Percentiles rank a stretch among this genome's conserved stretches.
Evolutionary conservation across 1,140 invertebrate genomes (phyloP).

Genomic region (Trichogramma pretiosum): DNA sequence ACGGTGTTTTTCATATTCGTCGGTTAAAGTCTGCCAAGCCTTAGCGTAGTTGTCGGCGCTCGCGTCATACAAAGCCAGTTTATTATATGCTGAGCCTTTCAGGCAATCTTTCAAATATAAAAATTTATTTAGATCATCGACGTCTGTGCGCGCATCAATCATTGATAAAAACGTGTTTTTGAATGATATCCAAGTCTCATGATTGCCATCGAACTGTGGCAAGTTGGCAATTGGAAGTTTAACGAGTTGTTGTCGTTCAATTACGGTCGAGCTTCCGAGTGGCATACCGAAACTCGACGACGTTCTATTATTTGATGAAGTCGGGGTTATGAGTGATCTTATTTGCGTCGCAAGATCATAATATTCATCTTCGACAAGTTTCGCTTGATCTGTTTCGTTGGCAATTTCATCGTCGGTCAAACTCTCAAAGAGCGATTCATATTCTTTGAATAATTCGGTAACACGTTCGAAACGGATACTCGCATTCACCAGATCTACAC

Average conservation of each 20-base stretch:
- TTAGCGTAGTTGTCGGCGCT: constrained; percentile 21
- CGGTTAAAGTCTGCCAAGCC: constrained; percentile 19
- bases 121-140: constrained; percentile 20
- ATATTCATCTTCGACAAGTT: too few species aligned
- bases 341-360: too few species aligned
- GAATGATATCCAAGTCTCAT: constrained; percentile 7
- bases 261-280: not conserved
- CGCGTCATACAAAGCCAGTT: constrained; percentile 9
- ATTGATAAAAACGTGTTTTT: constrained; percentile 13
- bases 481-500: too few species aligned
- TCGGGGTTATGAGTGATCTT: too few species aligned
- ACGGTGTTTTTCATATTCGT: constrained; percentile 19
- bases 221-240: not conserved
- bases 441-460: too few species aligned
- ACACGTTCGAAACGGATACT: too few species aligned
- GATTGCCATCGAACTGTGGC: not conserved
- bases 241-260: not conserved
- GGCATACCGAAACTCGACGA: too few species aligned
- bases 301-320: too few species aligned
- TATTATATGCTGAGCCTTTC: constrained; percentile 17
- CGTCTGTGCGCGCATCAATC: constrained; percentile 18
- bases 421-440: too few species aligned
- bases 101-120: constrained; percentile 17
- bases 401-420: too few species aligned
- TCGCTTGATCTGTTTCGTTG: too few species aligned